These are phyloP conservation scores for Brachionus paranguensis DNA, from an alignment of 1,140 invertebrate species.

Conservation along the genomic window DNA sequence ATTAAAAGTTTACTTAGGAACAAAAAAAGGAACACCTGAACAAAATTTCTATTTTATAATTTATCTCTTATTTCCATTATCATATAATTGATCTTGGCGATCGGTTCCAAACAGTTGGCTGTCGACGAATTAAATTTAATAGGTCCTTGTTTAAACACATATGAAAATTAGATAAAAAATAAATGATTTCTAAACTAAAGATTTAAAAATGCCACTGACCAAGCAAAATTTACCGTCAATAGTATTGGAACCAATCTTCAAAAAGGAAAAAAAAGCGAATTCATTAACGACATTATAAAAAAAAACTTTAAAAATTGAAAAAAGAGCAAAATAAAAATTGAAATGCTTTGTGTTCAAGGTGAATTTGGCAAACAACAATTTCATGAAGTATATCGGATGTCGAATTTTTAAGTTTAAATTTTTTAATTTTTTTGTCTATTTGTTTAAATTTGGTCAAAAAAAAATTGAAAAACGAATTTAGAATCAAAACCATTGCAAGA, in stretches of 20 bases:
- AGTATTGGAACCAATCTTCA: neutral
- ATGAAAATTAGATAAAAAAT: neutral
- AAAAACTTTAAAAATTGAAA: neutral
- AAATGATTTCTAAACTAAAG: constrained; percentile 3
- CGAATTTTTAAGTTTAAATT: neutral
- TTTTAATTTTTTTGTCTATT: constrained; percentile 20
- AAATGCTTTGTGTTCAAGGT: constrained; percentile 6
- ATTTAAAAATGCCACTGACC: neutral
- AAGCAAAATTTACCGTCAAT: neutral
- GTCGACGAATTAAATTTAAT: neutral
- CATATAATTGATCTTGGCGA: neutral
- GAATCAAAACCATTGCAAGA: neutral
- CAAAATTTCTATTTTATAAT: neutral
- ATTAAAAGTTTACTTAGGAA: neutral
- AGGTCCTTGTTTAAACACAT: neutral
- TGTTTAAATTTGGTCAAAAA: neutral
- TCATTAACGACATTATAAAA: neutral
- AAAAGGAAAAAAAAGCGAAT: neutral
- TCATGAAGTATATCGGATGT: neutral
- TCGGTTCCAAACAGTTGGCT: neutral
- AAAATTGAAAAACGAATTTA: neutral
- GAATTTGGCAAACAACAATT: neutral
- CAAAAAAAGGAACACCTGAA: neutral
- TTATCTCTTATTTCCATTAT: neutral
- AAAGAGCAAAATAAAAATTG: constrained; percentile 2